Conservation (phyloP, 2,888 invertebrate genomes). For the Mesorhabditis belari region DNA sequence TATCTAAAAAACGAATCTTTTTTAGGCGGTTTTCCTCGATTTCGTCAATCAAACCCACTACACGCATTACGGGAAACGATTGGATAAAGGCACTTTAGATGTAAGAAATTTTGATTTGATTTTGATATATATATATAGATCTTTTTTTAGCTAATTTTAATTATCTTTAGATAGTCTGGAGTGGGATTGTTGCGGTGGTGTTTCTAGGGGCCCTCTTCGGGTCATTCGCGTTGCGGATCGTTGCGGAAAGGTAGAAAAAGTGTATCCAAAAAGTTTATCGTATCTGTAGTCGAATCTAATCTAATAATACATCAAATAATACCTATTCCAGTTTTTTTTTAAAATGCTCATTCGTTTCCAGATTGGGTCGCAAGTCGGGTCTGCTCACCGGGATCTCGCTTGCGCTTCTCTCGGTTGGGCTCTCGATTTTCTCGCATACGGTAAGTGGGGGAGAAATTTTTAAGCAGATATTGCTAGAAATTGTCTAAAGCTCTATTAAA, state of each 20-base stretch:
- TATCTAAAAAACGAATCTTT: neutral
- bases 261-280: constrained; percentile 3
- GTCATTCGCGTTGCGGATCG: constrained; percentile 21
- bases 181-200: constrained; percentile 35
- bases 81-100: neutral
- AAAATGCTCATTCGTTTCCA: too few species aligned
- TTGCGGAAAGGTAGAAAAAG: constrained; percentile 33
- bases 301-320: neutral
- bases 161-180: constrained; percentile 37
- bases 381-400: neutral
- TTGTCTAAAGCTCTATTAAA: neutral
- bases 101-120: neutral
- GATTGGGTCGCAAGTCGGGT: neutral
- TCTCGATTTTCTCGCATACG: neutral
- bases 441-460: neutral
- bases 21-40: neutral
- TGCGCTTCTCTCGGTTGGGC: neutral
- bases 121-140: too few species aligned
- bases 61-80: neutral
- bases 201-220: constrained; percentile 41
- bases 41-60: neutral
- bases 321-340: too few species aligned
- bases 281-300: neutral
- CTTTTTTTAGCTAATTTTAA: neutral
- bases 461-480: neutral